Evolutionary conservation across 1,140 invertebrate species (phyloP), one percentile per base, ranked within the genome.

Genomic region (Drosophila watanabei): DNA sequence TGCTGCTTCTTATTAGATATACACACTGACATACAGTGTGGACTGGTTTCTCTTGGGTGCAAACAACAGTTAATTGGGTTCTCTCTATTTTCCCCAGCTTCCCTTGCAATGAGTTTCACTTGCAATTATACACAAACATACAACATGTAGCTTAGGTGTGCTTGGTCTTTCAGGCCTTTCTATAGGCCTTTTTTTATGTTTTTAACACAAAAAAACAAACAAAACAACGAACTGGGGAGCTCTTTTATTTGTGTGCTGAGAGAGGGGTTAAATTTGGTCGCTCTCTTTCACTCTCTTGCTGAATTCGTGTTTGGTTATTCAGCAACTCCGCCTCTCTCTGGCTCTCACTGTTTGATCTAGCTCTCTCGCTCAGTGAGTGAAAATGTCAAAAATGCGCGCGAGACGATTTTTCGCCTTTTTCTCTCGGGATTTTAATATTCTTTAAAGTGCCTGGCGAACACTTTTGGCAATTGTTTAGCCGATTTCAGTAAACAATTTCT

Each of bases 371-470:
- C 65, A 58, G 32, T 68, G 69, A 79, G 75, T 79, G 85, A 85
- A 88, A 88, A 84, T 80, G 63, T 89, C 60, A 79, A 79, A 82
- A 88, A 89, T 82, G 86, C 85, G 85, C 85, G 85, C 85, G 79
- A 81, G 75, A 63, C 57, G 75, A 60, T 85, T 84, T 56, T 88
- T 88, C 65, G 61, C 64, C 35, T 49, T 69, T 66, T 81, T 54
- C 59, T 60, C 49, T 37, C 54, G 45, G 56, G 54, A 58, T 56
- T 46, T 61, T 37, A 56, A 57, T 59, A 43, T 54, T 30, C 33
- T 68, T 16, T 62, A 48, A 71, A 71, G 41, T 45, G 58, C 33
- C 63, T 71, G n/a, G 49, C 49, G 20, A 65, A 65, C 35, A 57
- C 71, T 51, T 59, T 60, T 60, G 54, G 30, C 18, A 64, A 51